Base-by-base conservation (phyloP, 2,113 vertebrate species). In the Peromyscus californicus region DNA sequence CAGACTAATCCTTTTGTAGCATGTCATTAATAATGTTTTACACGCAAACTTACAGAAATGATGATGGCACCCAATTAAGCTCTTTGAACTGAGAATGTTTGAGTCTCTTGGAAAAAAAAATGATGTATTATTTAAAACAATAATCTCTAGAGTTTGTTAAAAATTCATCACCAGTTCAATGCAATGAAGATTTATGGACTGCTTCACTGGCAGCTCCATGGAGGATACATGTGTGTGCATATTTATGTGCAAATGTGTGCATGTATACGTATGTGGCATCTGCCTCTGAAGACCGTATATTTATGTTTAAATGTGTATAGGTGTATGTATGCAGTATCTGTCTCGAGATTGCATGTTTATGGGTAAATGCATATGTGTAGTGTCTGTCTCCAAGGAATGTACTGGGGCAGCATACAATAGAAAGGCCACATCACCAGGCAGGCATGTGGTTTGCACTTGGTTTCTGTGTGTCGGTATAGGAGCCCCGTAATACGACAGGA, bases 61-160 rank as follows among this genome's bases (percentile, higher is more conserved):
- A 19, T 74, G 17, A 85, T 39, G 91, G 72, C 29, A 59, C n/a
- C 48, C 61, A 29, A 70, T 42, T 21, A 91, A 74, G 70, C 33
- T 51, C 69, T 76, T 94, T 86, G 87, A 76, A 90, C 89, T 16
- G 63, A 72, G 10, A 67, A 12, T 33, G 76, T 70, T 75, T 87
- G 89, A 85, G 72, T 93, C 59, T 88, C 67, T 93, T 94, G 39
- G 91, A 11, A 57, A 74, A 36, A n/a, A 79, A 84, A 84, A 59
- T 45, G 80, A 74, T 83, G 1, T 74, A 84, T 91, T 89, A 95
- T 89, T 96, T 89, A 83, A 89, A 94, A 91, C 76, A 96, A 79
- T 69, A 42, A 78, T 86, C 89, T 96, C 96, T 51, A 67, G 79
- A 54, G 19, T 57, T 93, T n/a, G 94, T 91, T 91, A 86, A 95